phyloP scores from a whole-genome alignment of 2,888 invertebrate species.

The Drosophila rubida region DNA sequence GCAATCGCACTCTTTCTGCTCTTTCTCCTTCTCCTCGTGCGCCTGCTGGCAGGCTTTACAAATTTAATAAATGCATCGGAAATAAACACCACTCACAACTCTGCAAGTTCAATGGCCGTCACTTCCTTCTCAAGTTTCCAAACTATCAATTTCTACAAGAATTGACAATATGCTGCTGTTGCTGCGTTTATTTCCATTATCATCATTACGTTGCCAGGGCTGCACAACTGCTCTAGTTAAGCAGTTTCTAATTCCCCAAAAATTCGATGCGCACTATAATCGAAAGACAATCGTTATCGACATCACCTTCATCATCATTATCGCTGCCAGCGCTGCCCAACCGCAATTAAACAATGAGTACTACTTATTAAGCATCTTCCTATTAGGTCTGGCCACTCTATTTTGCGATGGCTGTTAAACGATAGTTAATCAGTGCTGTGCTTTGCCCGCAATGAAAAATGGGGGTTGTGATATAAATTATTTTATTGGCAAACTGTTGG shows the following conservation, averaged over 20 bases:
- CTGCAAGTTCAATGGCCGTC: slow-evolving; percentile 52
- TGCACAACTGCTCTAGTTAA: neutral
- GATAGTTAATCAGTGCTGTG: neutral
- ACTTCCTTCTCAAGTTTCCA: slow-evolving; percentile 14
- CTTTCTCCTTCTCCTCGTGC: slow-evolving; percentile 19
- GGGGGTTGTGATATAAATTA: slow-evolving; percentile 22
- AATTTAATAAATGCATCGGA: slow-evolving; percentile 42
- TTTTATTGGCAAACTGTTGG: slow-evolving; percentile 70
- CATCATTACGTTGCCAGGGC: slow-evolving; percentile 4
- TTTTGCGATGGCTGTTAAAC: neutral
- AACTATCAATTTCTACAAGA: slow-evolving; percentile 1
- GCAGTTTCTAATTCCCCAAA: neutral
- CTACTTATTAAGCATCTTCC: no score
- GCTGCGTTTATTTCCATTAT: neutral
- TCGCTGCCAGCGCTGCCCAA: no score
- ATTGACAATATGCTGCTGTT: neutral
- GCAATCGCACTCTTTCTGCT: slow-evolving; percentile 1
- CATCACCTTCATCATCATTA: no score
- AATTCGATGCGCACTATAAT: neutral
- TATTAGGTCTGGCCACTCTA: neutral
- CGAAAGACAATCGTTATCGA: no score
- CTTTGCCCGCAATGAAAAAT: slow-evolving; percentile 6
- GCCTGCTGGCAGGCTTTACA: slow-evolving; percentile 59
- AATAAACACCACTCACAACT: slow-evolving; percentile 16
- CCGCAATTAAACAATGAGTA: no score